Percentiles rank a stretch among this genome's conserved stretches.
Evolutionary conservation across 2,888 invertebrate species (phyloP).

Genomic region (Steinernema hermaphroditum): DNA sequence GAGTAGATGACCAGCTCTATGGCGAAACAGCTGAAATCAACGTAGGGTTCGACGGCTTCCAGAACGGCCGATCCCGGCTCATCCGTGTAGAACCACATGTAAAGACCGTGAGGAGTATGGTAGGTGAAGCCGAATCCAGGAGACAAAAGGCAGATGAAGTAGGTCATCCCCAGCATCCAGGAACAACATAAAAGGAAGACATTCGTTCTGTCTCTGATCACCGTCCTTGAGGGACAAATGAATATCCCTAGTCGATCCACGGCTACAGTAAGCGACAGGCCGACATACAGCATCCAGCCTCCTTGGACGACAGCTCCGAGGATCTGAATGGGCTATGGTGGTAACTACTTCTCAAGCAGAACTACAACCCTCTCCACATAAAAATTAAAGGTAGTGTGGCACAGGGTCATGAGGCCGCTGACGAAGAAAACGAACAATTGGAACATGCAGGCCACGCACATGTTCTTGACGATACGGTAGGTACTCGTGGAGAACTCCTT

Average conservation of each 20-base stretch:
- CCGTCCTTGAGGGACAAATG: background rate
- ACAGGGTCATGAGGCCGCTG: background rate
- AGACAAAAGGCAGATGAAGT: background rate
- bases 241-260: background rate
- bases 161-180: background rate
- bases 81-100: background rate
- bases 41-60: background rate
- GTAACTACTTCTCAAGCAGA: too few relatives aligned
- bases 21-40: background rate
- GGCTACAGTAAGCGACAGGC: background rate
- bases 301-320: background rate
- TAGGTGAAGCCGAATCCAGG: conserved; percentile 5
- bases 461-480: background rate
- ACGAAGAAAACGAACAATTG: background rate
- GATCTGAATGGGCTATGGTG: background rate
- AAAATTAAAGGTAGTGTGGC: background rate
- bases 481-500: background rate
- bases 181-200: background rate
- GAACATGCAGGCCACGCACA: background rate
- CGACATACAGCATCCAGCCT: background rate
- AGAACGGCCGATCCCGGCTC: background rate
- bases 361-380: background rate
- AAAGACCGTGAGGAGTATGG: background rate
- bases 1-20: background rate
- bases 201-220: background rate